These are phyloP conservation scores for Cheilosia pagana DNA, from an alignment of 2,888 invertebrate species.

Conservation along the genomic window DNA sequence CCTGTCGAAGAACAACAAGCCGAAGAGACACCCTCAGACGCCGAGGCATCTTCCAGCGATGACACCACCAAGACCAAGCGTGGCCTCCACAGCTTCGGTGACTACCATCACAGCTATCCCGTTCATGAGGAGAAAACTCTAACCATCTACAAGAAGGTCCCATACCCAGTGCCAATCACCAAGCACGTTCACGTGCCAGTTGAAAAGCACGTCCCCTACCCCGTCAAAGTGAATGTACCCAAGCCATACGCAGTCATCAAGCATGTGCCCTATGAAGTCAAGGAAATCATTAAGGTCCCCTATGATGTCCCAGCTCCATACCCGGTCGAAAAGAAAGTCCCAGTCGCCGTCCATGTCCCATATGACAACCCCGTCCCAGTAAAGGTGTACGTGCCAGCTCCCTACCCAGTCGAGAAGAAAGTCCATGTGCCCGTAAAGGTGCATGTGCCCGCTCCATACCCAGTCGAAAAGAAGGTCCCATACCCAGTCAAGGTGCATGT, in stretches of 20 bases:
- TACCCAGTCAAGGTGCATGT: conserved; percentile 89
- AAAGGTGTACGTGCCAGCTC: conserved; percentile 86
- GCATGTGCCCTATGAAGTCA: conserved; percentile 89
- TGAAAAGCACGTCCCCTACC: conserved; percentile 86
- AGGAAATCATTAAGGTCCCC: conserved; percentile 91
- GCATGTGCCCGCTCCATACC: conserved; percentile 90
- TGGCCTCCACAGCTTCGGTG: conserved; percentile 86
- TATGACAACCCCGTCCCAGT: conserved; percentile 92
- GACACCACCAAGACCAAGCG: conserved; percentile 90
- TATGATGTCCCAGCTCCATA: conserved; percentile 91
- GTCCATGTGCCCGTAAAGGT: conserved; percentile 90
- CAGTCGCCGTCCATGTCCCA: conserved; percentile 89
- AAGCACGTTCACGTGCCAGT: conserved; percentile 87
- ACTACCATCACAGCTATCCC: conserved; percentile 82
- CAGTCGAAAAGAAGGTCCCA: conserved; percentile 87
- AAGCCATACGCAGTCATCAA: conserved; percentile 89
- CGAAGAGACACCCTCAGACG: conserved; percentile 78
- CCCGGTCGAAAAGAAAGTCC: conserved; percentile 91
- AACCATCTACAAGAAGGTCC: conserved; percentile 88
- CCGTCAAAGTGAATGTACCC: conserved; percentile 87
- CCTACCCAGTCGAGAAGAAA: conserved; percentile 88
- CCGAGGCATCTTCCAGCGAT: conserved; percentile 83
- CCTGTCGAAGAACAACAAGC: conserved; percentile 84
- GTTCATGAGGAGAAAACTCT: conserved; percentile 86
- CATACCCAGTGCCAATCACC: conserved; percentile 88